Base-by-base conservation (phyloP, 1,140 invertebrate genomes). In the Asobara japonica region DNA sequence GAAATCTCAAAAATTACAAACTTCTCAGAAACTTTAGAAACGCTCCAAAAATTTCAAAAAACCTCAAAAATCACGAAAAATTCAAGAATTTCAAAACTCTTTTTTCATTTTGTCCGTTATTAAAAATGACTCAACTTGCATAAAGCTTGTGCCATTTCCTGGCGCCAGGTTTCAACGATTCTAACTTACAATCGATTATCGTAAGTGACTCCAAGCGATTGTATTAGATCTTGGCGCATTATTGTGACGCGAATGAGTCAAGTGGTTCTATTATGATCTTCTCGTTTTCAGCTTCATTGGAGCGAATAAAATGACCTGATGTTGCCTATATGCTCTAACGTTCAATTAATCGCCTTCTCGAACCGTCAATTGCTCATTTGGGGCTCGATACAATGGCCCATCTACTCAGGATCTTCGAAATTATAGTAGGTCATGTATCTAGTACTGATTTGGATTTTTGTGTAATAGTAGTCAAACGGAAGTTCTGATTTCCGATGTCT, bases 201-300 rank as follows among this genome's bases (percentile, higher is more conserved):
- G 25, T 25, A 56, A 56, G 22, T 25, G 22, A 25, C 51, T 13
- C 25, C 51, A 56, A 41, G 62, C 45, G 69, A 64, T 41, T 56
- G 69, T 31, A 48, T 45, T 31, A 65, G 69, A 65, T 71, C 48
- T 56, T 11, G 30, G 18, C 30, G 33, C 33, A 56, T 27, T 3
- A 72, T 72, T 74, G 20, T 45, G 20, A 73, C 65, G 69, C 66
- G 51, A 73, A 69, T 1, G 65, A 78, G 79, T 79, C 78, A 83
- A 83, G 74, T 80, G 79, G 66, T 74, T 60, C 51, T 78, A 83
- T 80, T 76, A 77, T 60, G 41, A 62, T n/a, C 38, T 65, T 10
- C 33, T 56, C 60, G 30, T 36, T 13, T 16, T 45, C 3, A 6
- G 13, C 0, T 8, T 56, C 51, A 56, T 56, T 25, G 51, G 22